A percentile compares a stretch with the other conserved stretches of the same genome.
phyloP scores from a whole-genome alignment of 2,888 invertebrate genomes.

The Anticlea derivata region DNA sequence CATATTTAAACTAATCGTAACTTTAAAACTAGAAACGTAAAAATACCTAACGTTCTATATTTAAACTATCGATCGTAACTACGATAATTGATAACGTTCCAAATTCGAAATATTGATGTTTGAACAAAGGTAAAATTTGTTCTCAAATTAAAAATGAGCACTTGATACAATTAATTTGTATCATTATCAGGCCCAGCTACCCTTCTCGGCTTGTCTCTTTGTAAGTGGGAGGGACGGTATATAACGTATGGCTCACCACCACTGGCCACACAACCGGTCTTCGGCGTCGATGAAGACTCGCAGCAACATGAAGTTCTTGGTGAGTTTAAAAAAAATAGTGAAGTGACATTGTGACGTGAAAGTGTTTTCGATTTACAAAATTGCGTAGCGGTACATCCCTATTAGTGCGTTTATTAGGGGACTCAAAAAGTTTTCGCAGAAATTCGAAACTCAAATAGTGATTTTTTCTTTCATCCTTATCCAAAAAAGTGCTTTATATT shows the following conservation, averaged over 20 bases:
- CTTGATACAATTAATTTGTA: slow-evolving; percentile 44
- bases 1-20: no score
- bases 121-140: slow-evolving; percentile 5
- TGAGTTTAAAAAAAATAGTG: slow-evolving; percentile 61
- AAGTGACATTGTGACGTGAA: slow-evolving; percentile 33
- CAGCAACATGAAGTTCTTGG: slow-evolving; percentile 81
- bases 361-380: slow-evolving; percentile 27
- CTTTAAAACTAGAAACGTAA: no score
- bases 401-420: slow-evolving; percentile 4
- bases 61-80: neutral
- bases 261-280: slow-evolving; percentile 76
- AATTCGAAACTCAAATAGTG: no score
- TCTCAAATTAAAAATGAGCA: slow-evolving; percentile 19
- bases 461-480: neutral
- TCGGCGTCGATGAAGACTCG: slow-evolving; percentile 75
- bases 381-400: slow-evolving; percentile 7
- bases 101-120: slow-evolving; percentile 6
- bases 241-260: slow-evolving; percentile 57
- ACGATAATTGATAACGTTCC: neutral
- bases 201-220: slow-evolving; percentile 49
- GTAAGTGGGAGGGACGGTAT: slow-evolving; percentile 77
- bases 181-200: slow-evolving; percentile 61
- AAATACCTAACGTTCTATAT: no score
- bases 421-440: slow-evolving; percentile 8
- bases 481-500: neutral